Conservation (phyloP, 2,113 vertebrate species). For the Synodontis membranacea region DNA sequence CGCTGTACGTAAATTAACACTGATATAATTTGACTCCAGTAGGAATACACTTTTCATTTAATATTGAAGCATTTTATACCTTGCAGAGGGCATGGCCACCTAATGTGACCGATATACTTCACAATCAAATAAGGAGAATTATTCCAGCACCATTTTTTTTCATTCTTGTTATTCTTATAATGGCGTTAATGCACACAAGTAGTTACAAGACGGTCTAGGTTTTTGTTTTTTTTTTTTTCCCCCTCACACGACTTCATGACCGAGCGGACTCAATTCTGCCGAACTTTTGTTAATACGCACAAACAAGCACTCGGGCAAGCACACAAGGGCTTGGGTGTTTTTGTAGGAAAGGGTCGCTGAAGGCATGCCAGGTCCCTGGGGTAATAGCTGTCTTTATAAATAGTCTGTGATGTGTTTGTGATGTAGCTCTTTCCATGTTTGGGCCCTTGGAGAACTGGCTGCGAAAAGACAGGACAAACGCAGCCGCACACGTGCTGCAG, state of each 20-base stretch:
- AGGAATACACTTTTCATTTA: background rate
- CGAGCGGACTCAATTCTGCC: background rate
- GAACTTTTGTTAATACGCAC: background rate
- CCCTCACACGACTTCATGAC: background rate
- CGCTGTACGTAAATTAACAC: background rate
- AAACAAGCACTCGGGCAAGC: constrained; percentile 6
- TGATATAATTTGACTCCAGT: background rate
- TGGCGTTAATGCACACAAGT: background rate
- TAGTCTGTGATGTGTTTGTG: constrained; percentile 49
- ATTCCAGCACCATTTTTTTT: background rate
- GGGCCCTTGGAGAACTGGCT: constrained; percentile 25
- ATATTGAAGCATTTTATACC: background rate
- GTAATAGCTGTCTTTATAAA: constrained; percentile 44
- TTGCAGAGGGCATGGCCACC: background rate
- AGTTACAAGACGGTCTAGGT: background rate
- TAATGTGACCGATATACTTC: constrained; percentile 6
- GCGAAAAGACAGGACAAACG: constrained; percentile 25
- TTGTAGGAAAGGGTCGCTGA: constrained; percentile 35
- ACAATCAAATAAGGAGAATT: background rate
- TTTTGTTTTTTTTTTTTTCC: background rate
- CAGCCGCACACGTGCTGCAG: background rate
- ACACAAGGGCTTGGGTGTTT: constrained; percentile 35
- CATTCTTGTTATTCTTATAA: background rate
- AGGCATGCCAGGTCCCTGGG: constrained; percentile 14
- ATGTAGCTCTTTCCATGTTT: constrained; percentile 52